phyloP scores from a whole-genome alignment of 2,113 vertebrate species.

The Aptenodytes forsteri region DNA sequence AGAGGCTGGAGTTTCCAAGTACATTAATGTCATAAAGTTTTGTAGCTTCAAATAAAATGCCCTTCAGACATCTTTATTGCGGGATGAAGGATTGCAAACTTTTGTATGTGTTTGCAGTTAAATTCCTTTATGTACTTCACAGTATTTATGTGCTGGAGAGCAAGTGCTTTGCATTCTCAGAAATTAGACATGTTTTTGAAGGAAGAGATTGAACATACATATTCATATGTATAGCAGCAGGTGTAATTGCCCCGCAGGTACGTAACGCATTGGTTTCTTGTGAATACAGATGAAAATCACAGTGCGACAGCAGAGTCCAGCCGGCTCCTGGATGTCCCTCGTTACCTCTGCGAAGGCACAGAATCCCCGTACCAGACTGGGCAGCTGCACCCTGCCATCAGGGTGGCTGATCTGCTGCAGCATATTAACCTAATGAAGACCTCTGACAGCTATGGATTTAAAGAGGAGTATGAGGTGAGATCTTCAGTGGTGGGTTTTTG shows the following conservation, averaged over 20 bases:
- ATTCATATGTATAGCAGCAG: background rate
- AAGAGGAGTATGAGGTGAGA: conserved; percentile 97
- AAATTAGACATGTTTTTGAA: background rate
- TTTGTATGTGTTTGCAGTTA: background rate
- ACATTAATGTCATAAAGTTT: conserved; percentile 14
- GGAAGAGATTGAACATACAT: background rate
- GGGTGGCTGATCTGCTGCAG: conserved; percentile 95
- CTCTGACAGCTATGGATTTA: conserved; percentile 98
- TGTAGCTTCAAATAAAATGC: conserved; percentile 31
- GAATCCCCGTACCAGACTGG: conserved; percentile 98
- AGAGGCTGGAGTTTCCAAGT: background rate
- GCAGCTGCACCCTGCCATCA: conserved; percentile 96
- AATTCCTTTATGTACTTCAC: background rate
- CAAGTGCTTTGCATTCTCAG: background rate
- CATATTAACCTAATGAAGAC: conserved; percentile 99
- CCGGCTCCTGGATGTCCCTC: conserved; percentile 91
- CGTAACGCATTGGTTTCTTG: conserved; percentile 48
- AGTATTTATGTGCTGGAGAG: background rate
- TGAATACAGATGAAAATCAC: conserved; percentile 91
- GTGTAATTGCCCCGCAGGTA: background rate
- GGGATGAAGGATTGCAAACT: background rate
- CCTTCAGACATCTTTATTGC: conserved; percentile 28
- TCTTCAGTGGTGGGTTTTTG: conserved; percentile 10
- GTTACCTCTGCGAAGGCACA: conserved; percentile 94
- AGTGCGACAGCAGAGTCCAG: conserved; percentile 89